Conservation (phyloP, 2,888 invertebrate genomes). For the Arctia plantaginis region DNA sequence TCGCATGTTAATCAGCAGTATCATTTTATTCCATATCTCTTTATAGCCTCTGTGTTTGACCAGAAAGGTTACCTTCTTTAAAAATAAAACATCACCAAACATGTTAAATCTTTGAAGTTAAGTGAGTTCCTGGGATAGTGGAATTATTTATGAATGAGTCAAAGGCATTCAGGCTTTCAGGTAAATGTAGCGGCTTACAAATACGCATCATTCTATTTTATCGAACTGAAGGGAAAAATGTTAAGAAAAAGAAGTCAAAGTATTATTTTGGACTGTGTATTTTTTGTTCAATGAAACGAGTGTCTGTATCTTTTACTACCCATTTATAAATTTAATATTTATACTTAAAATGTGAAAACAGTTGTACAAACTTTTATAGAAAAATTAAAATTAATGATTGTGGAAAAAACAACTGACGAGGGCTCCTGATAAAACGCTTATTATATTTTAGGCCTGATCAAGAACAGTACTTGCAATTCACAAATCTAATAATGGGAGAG, state of each 20-base stretch:
- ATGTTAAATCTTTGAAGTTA: slow-evolving; percentile 4
- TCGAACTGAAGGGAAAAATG: neutral
- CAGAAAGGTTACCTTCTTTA: neutral
- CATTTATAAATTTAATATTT: no score
- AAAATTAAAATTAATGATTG: no score
- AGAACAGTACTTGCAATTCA: neutral
- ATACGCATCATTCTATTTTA: neutral
- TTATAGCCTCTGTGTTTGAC: neutral
- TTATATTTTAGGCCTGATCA: neutral
- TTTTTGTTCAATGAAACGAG: neutral
- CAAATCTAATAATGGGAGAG: no score
- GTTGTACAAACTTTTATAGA: no score
- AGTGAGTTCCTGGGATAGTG: neutral
- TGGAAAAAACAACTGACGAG: no score
- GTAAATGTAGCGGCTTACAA: neutral
- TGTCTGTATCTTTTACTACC: neutral
- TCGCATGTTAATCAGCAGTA: no score
- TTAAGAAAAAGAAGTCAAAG: neutral
- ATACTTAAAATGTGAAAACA: no score
- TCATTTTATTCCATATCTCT: neutral
- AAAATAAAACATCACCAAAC: slow-evolving; percentile 2
- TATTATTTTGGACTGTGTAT: neutral
- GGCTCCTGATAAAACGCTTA: no score
- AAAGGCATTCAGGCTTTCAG: slow-evolving; percentile 8
- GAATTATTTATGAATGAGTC: slow-evolving; percentile 10